phyloP scores from a whole-genome alignment of 1,140 invertebrate species.

The Camponotus floridanus region DNA sequence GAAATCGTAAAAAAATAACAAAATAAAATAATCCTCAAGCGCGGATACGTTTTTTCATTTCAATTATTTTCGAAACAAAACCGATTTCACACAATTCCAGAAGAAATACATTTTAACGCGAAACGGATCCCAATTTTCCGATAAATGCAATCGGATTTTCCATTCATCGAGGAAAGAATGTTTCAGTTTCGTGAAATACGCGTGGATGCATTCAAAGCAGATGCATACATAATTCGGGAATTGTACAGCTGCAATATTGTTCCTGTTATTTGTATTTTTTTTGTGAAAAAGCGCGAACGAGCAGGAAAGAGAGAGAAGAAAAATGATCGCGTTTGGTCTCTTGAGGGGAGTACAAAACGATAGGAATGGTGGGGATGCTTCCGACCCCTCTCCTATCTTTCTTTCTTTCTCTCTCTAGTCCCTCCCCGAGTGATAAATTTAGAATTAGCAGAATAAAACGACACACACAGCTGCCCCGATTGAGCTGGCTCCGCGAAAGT shows the following conservation, averaged over 20 bases:
- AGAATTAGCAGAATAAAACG: constrained; percentile 71
- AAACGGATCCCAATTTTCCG: constrained; percentile 39
- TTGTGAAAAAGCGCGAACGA: constrained; percentile 15
- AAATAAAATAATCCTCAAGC: constrained; percentile 30
- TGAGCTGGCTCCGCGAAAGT: constrained; percentile 44
- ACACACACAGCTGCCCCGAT: constrained; percentile 63
- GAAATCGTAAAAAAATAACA: background rate
- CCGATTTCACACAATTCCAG: constrained; percentile 26
- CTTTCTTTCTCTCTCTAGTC: background rate
- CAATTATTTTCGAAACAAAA: constrained; percentile 45
- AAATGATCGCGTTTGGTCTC: constrained; percentile 1
- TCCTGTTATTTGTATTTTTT: background rate
- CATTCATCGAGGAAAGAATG: constrained; percentile 14
- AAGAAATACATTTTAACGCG: constrained; percentile 41
- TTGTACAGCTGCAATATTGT: constrained; percentile 33
- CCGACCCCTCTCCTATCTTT: background rate
- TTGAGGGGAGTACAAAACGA: constrained; percentile 28
- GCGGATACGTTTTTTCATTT: constrained; percentile 28
- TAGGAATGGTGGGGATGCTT: constrained; percentile 28
- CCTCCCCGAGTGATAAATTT: constrained; percentile 69
- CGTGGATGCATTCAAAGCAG: constrained; percentile 19
- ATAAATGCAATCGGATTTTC: constrained; percentile 55
- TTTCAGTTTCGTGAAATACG: background rate
- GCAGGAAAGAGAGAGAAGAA: background rate
- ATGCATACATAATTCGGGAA: constrained; percentile 65